These are phyloP conservation scores for Aramus guarauna DNA, from an alignment of 2,113 vertebrate species.

Conservation along the genomic window DNA sequence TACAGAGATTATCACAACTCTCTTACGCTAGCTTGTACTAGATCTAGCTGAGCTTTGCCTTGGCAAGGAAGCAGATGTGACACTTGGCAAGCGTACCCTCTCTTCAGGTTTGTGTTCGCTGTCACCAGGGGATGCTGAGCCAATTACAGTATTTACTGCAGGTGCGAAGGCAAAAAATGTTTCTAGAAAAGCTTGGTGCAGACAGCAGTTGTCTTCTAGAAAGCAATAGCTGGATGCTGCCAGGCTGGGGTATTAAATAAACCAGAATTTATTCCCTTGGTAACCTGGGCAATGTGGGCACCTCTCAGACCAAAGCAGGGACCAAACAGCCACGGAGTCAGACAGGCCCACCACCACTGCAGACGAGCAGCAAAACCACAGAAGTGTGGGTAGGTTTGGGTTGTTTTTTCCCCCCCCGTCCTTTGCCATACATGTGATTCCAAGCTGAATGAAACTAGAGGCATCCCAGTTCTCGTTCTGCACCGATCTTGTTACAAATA, in stretches of 20 bases:
- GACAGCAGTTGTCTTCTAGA: neutral
- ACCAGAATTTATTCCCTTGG: neutral
- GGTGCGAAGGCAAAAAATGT: neutral
- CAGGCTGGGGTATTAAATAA: neutral
- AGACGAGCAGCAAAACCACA: neutral
- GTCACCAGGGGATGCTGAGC: neutral
- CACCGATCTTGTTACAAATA: neutral
- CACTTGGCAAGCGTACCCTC: neutral
- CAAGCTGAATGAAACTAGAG: neutral
- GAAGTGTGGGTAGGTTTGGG: accelerated
- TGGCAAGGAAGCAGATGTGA: neutral
- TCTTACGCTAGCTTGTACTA: neutral
- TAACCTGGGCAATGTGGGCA: neutral
- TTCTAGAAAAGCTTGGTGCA: neutral
- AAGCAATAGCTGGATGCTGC: neutral
- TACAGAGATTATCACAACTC: neutral
- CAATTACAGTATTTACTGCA: neutral
- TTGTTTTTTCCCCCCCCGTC: neutral
- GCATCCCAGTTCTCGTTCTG: neutral
- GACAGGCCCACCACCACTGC: neutral
- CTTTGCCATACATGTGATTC: neutral
- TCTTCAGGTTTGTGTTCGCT: neutral
- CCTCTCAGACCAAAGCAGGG: neutral
- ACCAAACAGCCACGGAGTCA: neutral
- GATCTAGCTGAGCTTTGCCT: neutral